A percentile compares a stretch with the other conserved stretches of the same genome.
Conservation (phyloP, 2,113 vertebrate genomes). For the Rhinoderma darwinii region DNA sequence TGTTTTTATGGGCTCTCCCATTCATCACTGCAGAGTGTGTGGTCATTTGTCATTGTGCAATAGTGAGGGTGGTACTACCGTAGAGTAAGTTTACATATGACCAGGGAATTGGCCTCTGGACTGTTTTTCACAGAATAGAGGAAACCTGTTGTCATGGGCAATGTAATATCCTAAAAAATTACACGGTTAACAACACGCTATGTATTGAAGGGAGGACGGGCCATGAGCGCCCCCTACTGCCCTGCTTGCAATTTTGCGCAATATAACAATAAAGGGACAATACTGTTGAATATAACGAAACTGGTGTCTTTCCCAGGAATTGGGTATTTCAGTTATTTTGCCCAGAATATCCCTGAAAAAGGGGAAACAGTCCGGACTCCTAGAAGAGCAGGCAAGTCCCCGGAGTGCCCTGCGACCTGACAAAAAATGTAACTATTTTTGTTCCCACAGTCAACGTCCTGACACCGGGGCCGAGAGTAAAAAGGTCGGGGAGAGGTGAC, state of each 20-base stretch:
- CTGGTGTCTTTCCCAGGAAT: background rate
- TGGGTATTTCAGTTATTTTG: no score
- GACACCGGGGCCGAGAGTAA: no score
- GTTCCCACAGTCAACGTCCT: no score
- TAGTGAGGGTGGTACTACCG: background rate
- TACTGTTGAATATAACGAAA: background rate
- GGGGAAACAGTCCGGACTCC: no score
- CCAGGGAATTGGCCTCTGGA: background rate
- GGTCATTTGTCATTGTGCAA: background rate
- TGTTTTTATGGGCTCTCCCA: background rate
- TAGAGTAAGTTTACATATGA: background rate
- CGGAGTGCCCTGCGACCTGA: no score
- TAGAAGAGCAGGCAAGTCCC: no score
- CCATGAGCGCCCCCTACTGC: background rate
- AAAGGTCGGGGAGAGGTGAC: no score
- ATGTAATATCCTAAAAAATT: background rate
- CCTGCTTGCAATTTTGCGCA: background rate
- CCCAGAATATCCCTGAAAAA: no score
- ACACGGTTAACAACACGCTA: background rate
- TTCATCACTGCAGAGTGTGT: constrained; percentile 8
- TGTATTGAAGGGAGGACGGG: background rate
- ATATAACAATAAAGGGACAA: background rate
- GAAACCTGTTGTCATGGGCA: background rate
- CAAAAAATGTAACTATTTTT: no score
- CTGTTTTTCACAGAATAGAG: background rate